A percentile compares a stretch with the other conserved stretches of the same genome.
Conservation (phyloP, 2,113 vertebrate species). For the Noctilio leporinus region DNA sequence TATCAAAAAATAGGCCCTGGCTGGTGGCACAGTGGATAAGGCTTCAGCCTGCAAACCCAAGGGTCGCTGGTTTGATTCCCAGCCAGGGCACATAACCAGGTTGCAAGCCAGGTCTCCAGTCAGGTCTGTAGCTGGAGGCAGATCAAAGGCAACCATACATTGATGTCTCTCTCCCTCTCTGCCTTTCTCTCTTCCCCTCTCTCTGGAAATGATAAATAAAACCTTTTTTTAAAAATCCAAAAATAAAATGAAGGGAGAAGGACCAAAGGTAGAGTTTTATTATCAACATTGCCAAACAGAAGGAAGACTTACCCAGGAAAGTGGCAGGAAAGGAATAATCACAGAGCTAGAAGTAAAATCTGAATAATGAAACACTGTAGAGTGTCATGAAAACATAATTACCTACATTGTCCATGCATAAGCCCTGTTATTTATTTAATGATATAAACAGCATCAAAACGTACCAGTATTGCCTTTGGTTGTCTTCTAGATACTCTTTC, state of each 20-base stretch:
- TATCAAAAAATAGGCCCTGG: too few relatives aligned
- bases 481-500: not conserved
- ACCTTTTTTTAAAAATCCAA: too few relatives aligned
- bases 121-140: too few relatives aligned
- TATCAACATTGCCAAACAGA: not conserved
- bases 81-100: too few relatives aligned
- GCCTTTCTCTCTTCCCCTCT: too few relatives aligned
- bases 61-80: too few relatives aligned
- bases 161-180: too few relatives aligned
- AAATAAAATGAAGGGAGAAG: not conserved
- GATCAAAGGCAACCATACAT: too few relatives aligned
- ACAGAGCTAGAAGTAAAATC: not conserved
- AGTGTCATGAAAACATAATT: not conserved
- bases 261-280: not conserved
- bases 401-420: not conserved
- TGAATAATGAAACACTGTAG: not conserved
- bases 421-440: slow-evolving; percentile 10
- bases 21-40: too few relatives aligned
- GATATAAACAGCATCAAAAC: not conserved
- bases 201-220: too few relatives aligned
- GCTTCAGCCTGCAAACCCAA: too few relatives aligned
- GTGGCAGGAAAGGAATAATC: not conserved
- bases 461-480: not conserved
- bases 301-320: not conserved
- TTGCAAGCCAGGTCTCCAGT: too few relatives aligned